Conservation (phyloP, 30 jellyfish, hydroid and myxozoan genomes). For the Hydractinia echinata region DNA sequence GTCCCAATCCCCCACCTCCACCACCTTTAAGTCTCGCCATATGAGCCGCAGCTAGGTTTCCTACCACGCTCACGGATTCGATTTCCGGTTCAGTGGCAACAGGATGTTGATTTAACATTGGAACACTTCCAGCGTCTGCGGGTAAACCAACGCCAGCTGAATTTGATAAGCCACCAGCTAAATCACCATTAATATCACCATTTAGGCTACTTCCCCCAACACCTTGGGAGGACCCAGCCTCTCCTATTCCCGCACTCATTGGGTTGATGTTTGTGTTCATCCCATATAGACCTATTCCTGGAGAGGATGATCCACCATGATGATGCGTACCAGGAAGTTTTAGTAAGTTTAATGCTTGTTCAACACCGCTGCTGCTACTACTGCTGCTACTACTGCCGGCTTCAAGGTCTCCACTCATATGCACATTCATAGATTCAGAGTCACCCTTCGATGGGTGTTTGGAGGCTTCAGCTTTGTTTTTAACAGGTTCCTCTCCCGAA, state of each 20-base stretch:
- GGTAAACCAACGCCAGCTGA: background rate
- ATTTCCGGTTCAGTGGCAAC: constrained; percentile 29
- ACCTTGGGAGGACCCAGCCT: constrained; percentile 7
- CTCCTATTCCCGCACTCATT: background rate
- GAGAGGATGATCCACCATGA: background rate
- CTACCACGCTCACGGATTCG: constrained; percentile 44
- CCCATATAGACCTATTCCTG: too few relatives aligned
- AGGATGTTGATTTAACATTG: background rate
- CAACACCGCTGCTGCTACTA: background rate
- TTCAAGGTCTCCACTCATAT: background rate
- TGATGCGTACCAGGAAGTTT: background rate
- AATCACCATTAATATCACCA: background rate
- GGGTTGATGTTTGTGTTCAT: background rate
- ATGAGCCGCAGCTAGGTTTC: constrained; percentile 30
- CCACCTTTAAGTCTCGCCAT: background rate
- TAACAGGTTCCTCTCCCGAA: constrained; percentile 3
- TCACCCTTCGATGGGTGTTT: constrained; percentile 9
- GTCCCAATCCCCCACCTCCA: background rate
- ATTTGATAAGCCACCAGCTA: constrained; percentile 11
- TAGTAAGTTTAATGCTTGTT: background rate
- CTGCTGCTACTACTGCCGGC: background rate
- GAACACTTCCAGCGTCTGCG: background rate
- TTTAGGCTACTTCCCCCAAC: background rate
- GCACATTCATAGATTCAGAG: background rate
- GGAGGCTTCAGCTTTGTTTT: constrained; percentile 13